Evolutionary conservation across 2,888 invertebrate species (phyloP).

Genomic region (Nematopogon swammerdamellus): DNA sequence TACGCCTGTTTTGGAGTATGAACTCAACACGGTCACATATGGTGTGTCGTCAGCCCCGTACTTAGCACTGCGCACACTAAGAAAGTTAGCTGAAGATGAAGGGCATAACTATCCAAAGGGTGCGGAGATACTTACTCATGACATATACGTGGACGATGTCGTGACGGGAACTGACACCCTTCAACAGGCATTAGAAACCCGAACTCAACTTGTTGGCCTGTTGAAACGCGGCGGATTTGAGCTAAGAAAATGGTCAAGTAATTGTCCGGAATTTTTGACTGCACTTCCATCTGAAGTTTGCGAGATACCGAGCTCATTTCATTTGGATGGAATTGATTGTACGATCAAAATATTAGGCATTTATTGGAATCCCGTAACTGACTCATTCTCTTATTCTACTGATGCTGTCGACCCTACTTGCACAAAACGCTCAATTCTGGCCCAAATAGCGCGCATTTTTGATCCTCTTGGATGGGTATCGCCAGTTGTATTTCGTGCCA

Average conservation of each 20-base stretch:
- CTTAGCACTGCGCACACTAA: constrained; percentile 3
- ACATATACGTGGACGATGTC: background rate
- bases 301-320: background rate
- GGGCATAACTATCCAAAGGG: background rate
- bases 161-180: background rate
- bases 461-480: constrained; percentile 3
- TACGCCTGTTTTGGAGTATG: constrained; percentile 3
- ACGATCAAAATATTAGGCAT: background rate
- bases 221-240: background rate
- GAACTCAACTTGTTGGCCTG: background rate
- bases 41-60: constrained; percentile 3
- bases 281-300: background rate
- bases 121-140: constrained; percentile 1
- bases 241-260: background rate
- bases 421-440: constrained; percentile 1
- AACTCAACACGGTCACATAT: constrained; percentile 5
- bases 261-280: background rate
- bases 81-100: constrained; percentile 4
- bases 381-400: background rate
- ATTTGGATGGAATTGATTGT: background rate
- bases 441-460: constrained; percentile 1
- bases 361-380: background rate
- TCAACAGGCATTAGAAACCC: background rate
- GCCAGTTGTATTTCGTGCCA: constrained; percentile 2
- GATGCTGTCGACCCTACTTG: background rate